Conservation (phyloP, 1,140 invertebrate species). For the Leptinotarsa texana region DNA sequence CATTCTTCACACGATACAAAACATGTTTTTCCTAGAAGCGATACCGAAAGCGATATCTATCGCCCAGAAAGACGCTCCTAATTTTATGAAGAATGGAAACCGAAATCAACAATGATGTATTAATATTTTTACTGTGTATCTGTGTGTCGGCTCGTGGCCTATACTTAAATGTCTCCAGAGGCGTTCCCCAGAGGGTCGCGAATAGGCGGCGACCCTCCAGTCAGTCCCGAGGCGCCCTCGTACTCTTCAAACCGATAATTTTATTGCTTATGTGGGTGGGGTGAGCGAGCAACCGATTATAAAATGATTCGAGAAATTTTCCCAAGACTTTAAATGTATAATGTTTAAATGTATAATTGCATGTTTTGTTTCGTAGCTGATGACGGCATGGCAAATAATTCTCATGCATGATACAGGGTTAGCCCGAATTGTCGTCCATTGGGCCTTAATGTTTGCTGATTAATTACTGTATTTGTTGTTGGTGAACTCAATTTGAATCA, state of each 20-base stretch:
- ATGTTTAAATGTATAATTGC: constrained; percentile 23
- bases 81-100: constrained; percentile 22
- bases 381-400: constrained; percentile 21
- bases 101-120: constrained; percentile 36
- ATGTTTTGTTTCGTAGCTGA: constrained; percentile 22
- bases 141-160: constrained; percentile 40
- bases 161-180: constrained; percentile 49
- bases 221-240: constrained; percentile 25
- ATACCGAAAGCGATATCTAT: constrained; percentile 15
- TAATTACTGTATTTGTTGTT: too few species aligned
- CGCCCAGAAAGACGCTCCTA: constrained; percentile 15
- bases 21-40: neutral
- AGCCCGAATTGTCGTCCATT: neutral
- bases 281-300: constrained; percentile 28
- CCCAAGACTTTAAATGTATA: constrained; percentile 25
- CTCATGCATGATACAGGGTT: neutral
- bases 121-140: constrained; percentile 24
- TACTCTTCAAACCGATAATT: constrained; percentile 38
- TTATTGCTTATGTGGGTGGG: constrained; percentile 43
- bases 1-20: too few species aligned
- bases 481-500: too few species aligned
- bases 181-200: constrained; percentile 43
- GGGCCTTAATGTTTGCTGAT: too few species aligned
- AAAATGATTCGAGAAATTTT: constrained; percentile 28
- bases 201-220: constrained; percentile 37